These are phyloP conservation scores for Cephalopholis sonnerati DNA, from an alignment of 2,113 vertebrate species.

Conservation along the genomic window DNA sequence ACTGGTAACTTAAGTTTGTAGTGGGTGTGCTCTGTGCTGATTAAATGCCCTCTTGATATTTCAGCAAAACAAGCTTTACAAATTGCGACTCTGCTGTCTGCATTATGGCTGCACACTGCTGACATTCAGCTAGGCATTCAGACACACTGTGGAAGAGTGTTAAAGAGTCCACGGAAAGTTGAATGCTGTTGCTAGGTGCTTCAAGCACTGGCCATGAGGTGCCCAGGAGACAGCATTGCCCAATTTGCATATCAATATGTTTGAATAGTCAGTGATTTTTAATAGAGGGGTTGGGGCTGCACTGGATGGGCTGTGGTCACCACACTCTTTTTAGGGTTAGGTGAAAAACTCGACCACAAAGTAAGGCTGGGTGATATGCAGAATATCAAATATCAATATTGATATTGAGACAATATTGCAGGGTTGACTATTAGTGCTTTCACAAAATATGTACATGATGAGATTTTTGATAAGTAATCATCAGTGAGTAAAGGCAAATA, in stretches of 20 bases:
- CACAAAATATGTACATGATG: too few relatives aligned
- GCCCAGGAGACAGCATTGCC: constrained; percentile 19
- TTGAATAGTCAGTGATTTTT: constrained; percentile 22
- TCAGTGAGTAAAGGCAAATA: too few relatives aligned
- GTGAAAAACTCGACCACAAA: neutral
- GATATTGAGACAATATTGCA: too few relatives aligned
- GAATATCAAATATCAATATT: too few relatives aligned
- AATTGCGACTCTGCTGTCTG: neutral
- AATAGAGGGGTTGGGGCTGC: neutral
- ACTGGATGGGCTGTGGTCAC: neutral
- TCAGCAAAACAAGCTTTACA: constrained; percentile 18
- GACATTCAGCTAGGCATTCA: neutral
- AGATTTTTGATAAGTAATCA: too few relatives aligned
- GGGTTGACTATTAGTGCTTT: too few relatives aligned
- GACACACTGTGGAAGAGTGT: neutral
- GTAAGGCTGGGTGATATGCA: too few relatives aligned
- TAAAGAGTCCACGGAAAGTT: constrained; percentile 6
- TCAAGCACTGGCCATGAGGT: neutral
- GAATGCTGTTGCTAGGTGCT: constrained; percentile 47
- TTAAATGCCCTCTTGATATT: constrained; percentile 23
- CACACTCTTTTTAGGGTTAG: neutral
- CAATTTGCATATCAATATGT: constrained; percentile 67
- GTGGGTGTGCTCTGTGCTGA: constrained; percentile 6
- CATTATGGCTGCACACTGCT: constrained; percentile 7
- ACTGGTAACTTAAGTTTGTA: constrained; percentile 28